A percentile compares a stretch with the other conserved stretches of the same genome.
These are phyloP conservation scores for Corticium candelabrum DNA, from an alignment of 37 sponge, comb jelly and placozoan genomes.

Conservation along the genomic window DNA sequence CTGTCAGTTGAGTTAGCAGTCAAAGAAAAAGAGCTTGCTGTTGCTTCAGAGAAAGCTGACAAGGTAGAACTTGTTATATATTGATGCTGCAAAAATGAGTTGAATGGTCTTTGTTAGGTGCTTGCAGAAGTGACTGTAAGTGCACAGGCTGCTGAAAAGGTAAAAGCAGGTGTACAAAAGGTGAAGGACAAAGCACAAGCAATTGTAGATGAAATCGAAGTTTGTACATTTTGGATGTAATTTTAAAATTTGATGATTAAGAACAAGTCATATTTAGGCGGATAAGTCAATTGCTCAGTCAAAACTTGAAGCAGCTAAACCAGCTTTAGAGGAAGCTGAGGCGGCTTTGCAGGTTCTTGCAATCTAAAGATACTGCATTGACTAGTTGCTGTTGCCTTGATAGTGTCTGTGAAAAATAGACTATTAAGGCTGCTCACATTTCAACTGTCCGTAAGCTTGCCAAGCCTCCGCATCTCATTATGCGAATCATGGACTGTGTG, in stretches of 20 bases:
- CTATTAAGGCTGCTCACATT: conserved; percentile 27
- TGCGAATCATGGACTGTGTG: conserved; percentile 35
- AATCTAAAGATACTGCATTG: not conserved
- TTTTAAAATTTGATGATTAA: too few relatives aligned
- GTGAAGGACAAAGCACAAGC: conserved; percentile 35
- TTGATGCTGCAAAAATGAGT: not conserved
- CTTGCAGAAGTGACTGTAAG: conserved; percentile 31
- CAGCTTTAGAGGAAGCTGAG: conserved; percentile 23
- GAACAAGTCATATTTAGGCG: not conserved
- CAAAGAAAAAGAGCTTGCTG: conserved; percentile 21
- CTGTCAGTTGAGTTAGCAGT: conserved; percentile 12
- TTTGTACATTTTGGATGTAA: too few relatives aligned
- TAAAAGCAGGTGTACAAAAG: conserved; percentile 25
- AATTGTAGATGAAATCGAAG: conserved; percentile 25
- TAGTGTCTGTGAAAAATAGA: not conserved
- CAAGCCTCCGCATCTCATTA: conserved; percentile 34
- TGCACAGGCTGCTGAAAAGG: conserved; percentile 26
- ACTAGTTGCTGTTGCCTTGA: not conserved
- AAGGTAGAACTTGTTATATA: not conserved
- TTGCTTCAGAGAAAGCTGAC: conserved; percentile 20
- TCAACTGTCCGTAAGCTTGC: conserved; percentile 34
- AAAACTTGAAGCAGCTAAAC: conserved; percentile 26
- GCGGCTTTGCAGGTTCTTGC: conserved; percentile 10
- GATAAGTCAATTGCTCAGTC: conserved; percentile 20
- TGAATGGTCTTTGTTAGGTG: conserved; percentile 1